These are phyloP conservation scores for Campaea margaritaria DNA, from an alignment of 2,888 invertebrate genomes.

Conservation along the genomic window DNA sequence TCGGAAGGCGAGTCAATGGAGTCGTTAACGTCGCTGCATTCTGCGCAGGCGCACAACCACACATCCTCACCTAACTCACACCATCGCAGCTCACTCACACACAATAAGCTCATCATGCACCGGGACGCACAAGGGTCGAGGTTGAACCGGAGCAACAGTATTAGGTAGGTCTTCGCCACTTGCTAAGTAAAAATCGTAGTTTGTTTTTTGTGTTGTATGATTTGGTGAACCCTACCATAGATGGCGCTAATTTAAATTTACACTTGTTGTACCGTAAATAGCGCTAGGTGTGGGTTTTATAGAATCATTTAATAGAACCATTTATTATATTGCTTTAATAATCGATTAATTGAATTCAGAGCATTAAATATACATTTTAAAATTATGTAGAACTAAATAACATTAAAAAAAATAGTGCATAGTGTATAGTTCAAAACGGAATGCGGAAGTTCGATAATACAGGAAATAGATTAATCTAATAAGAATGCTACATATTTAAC, in stretches of 20 bases:
- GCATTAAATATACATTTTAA: no score
- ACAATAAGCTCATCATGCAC: constrained; percentile 86
- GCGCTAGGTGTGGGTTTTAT: constrained; percentile 9
- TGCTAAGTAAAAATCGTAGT: constrained; percentile 1
- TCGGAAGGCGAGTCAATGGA: constrained; percentile 97
- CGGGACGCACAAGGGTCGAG: constrained; percentile 86
- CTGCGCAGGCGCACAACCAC: constrained; percentile 90
- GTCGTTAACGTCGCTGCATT: constrained; percentile 91
- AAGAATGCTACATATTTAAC: no score
- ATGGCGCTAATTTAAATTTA: no score
- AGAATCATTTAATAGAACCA: background rate
- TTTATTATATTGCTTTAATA: no score
- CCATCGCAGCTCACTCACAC: constrained; percentile 88
- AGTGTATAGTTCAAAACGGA: no score
- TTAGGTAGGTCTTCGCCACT: constrained; percentile 88
- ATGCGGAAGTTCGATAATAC: no score
- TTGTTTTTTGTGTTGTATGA: constrained; percentile 1
- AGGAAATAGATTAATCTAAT: no score
- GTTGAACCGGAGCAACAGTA: constrained; percentile 95
- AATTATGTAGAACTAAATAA: no score
- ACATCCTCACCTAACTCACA: constrained; percentile 88
- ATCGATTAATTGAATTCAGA: no score
- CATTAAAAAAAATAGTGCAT: no score
- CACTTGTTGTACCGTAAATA: no score
- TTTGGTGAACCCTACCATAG: background rate